Percentiles rank a stretch among this genome's conserved stretches.
Evolutionary conservation across 1,140 invertebrate species (phyloP).

Genomic region (Helicoverpa armigera): DNA sequence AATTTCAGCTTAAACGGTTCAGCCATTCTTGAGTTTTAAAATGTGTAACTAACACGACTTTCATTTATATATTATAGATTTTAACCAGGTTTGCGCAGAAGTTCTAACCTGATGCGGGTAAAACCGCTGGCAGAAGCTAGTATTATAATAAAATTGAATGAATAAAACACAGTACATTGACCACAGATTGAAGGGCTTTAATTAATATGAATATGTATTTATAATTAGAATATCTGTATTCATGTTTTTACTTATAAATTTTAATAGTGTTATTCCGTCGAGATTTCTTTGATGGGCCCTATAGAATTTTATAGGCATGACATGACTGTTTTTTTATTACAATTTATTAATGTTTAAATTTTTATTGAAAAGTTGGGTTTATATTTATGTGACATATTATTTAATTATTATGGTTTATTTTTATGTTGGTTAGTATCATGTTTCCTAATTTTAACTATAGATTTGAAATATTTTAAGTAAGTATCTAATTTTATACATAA

Average conservation of each 20-base stretch:
- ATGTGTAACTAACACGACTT: no score
- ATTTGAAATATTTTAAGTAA: no score
- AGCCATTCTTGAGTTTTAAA: no score
- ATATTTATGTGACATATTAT: not conserved
- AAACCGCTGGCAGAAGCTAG: no score
- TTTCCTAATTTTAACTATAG: no score
- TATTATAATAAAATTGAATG: not conserved
- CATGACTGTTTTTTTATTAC: not conserved
- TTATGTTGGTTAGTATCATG: not conserved
- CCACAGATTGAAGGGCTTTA: not conserved
- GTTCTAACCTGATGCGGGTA: no score
- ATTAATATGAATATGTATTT: constrained; percentile 20
- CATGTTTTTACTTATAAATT: constrained; percentile 17
- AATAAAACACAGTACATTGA: not conserved
- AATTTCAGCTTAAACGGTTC: no score
- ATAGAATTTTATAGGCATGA: not conserved
- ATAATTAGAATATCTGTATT: constrained; percentile 33
- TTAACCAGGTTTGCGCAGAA: no score
- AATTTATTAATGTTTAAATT: not conserved
- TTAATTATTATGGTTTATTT: not conserved
- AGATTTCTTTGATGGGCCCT: not conserved
- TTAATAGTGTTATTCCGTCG: not conserved
- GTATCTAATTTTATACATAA: no score
- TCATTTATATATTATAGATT: no score
- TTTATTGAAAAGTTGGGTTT: not conserved